Evolutionary conservation across 2,888 invertebrate genomes (phyloP), one percentile per base, ranked within the genome.

Genomic region (Eristalinus sepulchralis): DNA sequence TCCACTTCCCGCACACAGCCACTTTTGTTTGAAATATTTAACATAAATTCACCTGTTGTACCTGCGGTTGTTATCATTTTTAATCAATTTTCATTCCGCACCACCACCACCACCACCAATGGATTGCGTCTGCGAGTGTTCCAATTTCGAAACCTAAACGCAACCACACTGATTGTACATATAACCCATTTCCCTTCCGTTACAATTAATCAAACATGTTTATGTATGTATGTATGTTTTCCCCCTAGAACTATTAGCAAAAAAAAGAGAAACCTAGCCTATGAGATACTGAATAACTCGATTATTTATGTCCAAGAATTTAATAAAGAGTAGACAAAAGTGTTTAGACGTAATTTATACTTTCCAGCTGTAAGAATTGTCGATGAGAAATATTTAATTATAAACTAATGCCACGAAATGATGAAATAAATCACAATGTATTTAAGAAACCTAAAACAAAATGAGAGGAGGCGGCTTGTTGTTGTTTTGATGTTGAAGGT

Each of bases 301-400:
- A 63, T 53, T 67, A 17, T 20, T 59, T 68, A 57, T 59, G 33
- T 64, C 59, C 70, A 39, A 27, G 22, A 66, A 60, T 53, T 66
- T 20, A 63, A 47, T 8, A 34, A 71, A 57, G 53, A 34, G 57
- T 66, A 71, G 64, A 55, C 31, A 76, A 71, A 64, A 22, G 47
- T 57, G 68, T 75, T 62, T 64, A 63, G 55, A 31, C 64, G 68
- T 70, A 75, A 68, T 71, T 76, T 76, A 82, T 82, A 76, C 64
- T 60, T 71, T 71, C 36, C 63, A 82, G 76, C 20, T 70, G 75
- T 75, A 81, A 75, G 68, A 17, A 53, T n/a, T 47, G 17, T 47
- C 39, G n/a, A 73, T 68, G 31, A 47, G 31, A 34, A 81, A 67
- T 70, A 64, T 59, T 68, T 63, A 57, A 55, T 22, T 68, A 75